phyloP scores from a whole-genome alignment of 2,113 vertebrate genomes.

The Equus przewalskii region DNA sequence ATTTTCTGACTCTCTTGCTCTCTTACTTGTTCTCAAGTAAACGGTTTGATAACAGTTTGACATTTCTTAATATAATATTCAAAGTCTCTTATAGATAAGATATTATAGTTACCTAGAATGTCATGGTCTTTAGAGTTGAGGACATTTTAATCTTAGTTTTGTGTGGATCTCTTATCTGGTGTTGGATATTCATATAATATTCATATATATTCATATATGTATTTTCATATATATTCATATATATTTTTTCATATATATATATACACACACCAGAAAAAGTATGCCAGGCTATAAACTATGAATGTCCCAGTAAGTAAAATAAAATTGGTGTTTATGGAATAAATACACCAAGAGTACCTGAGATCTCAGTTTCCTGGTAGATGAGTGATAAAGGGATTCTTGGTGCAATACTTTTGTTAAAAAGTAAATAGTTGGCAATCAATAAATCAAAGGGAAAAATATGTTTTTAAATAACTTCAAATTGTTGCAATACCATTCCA shows the following conservation, averaged over 20 bases:
- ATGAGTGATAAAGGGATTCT: not conserved
- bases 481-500: not conserved
- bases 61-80: not conserved
- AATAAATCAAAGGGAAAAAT: not conserved
- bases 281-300: not conserved
- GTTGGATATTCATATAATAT: not conserved
- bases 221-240: not conserved
- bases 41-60: not conserved
- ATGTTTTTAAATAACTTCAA: not conserved
- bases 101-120: not conserved
- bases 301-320: not conserved
- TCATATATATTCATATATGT: too few relatives aligned
- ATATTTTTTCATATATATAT: too few relatives aligned
- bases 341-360: not conserved
- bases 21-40: not conserved
- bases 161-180: not conserved
- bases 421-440: not conserved
- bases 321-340: not conserved
- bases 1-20: not conserved
- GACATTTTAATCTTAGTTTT: not conserved
- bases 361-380: not conserved
- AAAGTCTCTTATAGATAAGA: not conserved
- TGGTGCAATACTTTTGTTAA: not conserved
- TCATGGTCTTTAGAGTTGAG: not conserved
- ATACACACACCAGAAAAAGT: not conserved